Evolutionary conservation across 2,888 invertebrate species (phyloP).

Genomic region (Laothoe populi): DNA sequence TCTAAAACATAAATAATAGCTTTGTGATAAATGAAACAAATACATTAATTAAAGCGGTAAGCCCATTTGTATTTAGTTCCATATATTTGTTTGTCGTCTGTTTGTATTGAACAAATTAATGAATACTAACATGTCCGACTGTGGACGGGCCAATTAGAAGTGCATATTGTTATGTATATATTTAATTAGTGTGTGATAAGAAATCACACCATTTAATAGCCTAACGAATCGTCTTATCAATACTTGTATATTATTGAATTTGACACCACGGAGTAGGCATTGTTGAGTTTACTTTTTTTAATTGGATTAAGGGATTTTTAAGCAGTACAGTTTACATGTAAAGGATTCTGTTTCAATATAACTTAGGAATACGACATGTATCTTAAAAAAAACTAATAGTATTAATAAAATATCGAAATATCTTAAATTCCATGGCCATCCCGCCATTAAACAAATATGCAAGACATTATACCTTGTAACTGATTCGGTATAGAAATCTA

Average conservation of each 20-base stretch:
- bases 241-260: conserved; percentile 28
- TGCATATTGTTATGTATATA: conserved; percentile 18
- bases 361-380: too few relatives aligned
- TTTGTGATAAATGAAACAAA: not conserved
- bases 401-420: too few relatives aligned
- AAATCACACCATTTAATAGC: conserved; percentile 13
- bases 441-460: too few relatives aligned
- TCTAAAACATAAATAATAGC: not conserved
- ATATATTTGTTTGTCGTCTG: not conserved
- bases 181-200: conserved; percentile 14
- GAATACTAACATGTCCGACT: conserved; percentile 16
- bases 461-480: too few relatives aligned
- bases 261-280: not conserved
- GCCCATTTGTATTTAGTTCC: conserved; percentile 1
- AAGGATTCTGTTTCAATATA: too few relatives aligned
- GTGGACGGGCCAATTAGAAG: conserved; percentile 14
- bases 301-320: too few relatives aligned
- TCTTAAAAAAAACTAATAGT: too few relatives aligned
- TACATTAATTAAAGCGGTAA: not conserved
- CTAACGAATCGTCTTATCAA: conserved; percentile 16
- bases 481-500: too few relatives aligned
- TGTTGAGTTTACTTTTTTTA: not conserved
- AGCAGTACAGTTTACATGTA: too few relatives aligned
- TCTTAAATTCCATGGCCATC: too few relatives aligned
- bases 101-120: conserved; percentile 17